These are phyloP conservation scores for Gila orcuttii DNA, from an alignment of 2,113 vertebrate species.

Conservation along the genomic window DNA sequence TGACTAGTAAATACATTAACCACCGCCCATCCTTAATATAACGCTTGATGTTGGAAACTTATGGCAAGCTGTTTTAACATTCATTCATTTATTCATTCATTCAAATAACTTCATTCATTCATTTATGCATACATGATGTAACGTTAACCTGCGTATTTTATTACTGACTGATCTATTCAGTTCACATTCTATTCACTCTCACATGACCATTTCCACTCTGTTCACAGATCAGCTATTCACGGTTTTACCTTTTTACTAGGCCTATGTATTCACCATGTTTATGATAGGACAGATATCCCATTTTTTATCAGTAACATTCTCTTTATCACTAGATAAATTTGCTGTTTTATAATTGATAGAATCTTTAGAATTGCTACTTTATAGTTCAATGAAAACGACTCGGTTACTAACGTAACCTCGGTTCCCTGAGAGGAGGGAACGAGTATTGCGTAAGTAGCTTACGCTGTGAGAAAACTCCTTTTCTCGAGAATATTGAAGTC, in stretches of 20 bases:
- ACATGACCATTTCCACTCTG: background rate
- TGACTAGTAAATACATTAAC: background rate
- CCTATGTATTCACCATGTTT: background rate
- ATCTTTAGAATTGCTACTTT: background rate
- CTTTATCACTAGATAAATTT: background rate
- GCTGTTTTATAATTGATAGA: background rate
- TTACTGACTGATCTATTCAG: background rate
- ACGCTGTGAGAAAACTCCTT: too few relatives aligned
- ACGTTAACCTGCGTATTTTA: background rate
- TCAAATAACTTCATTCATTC: background rate
- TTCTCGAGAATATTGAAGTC: too few relatives aligned
- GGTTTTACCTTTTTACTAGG: background rate
- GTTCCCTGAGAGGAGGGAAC: too few relatives aligned
- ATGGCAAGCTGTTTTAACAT: background rate
- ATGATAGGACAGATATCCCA: background rate
- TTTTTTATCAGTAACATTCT: background rate
- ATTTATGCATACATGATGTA: too few relatives aligned
- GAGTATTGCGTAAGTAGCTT: too few relatives aligned
- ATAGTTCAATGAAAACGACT: background rate
- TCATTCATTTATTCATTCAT: background rate
- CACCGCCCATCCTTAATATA: constrained; percentile 25
- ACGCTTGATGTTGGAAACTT: constrained; percentile 13
- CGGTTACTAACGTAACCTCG: too few relatives aligned
- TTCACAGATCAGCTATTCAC: background rate
- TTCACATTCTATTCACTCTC: background rate